Conservation (phyloP, 2,113 vertebrate species). For the Vidua macroura region DNA sequence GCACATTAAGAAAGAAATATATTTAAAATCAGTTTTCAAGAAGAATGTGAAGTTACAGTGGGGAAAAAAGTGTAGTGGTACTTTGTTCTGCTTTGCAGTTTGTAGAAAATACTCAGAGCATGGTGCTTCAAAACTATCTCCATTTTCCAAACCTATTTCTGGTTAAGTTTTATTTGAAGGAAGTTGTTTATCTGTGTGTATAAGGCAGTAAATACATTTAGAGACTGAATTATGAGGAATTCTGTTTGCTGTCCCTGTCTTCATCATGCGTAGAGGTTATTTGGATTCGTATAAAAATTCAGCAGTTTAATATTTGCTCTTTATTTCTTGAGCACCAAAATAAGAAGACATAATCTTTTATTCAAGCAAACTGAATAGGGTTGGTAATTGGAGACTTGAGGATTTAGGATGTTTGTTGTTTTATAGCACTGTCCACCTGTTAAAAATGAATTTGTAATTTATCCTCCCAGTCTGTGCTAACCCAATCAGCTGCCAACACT, state of each 20-base stretch:
- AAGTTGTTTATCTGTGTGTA: background rate
- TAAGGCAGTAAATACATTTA: background rate
- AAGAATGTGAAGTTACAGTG: background rate
- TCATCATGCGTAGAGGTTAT: background rate
- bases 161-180: background rate
- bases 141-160: background rate
- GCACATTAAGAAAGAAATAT: background rate
- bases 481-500: background rate
- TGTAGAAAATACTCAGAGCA: background rate
- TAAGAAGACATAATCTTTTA: background rate
- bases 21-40: background rate
- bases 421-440: background rate
- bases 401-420: background rate
- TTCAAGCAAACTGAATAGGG: background rate
- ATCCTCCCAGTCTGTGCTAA: background rate
- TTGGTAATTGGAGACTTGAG: background rate
- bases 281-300: background rate
- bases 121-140: background rate
- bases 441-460: background rate
- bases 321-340: background rate
- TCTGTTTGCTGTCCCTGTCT: background rate
- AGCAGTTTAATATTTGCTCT: background rate
- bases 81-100: background rate
- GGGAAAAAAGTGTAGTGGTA: background rate
- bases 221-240: background rate